Conservation (phyloP, 2,797 vertebrate genomes). For the Sebastes jordani region DNA sequence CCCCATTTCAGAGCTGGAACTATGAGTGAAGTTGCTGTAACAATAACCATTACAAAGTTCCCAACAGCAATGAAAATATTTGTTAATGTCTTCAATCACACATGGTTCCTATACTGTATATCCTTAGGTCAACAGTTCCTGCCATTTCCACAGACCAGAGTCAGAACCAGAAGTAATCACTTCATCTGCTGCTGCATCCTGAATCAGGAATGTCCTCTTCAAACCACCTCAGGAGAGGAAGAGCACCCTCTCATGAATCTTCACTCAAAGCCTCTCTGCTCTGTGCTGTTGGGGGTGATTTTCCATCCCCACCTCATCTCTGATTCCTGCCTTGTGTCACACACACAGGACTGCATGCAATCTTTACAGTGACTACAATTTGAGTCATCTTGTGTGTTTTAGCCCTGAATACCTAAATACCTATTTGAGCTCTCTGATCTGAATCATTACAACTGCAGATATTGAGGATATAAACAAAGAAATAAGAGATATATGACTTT, state of each 20-base stretch:
- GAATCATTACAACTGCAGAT: not conserved
- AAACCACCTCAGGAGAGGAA: slow-evolving; percentile 42
- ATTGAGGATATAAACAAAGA: not conserved
- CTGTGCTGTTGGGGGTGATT: slow-evolving; percentile 9
- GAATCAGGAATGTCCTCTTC: slow-evolving; percentile 52
- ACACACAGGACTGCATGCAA: not conserved
- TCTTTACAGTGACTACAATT: not conserved
- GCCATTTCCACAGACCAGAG: slow-evolving; percentile 22
- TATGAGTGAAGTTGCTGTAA: not conserved
- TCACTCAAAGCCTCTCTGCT: slow-evolving; percentile 27
- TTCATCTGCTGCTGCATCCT: slow-evolving; percentile 46
- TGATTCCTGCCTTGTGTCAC: not conserved
- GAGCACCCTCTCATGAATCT: slow-evolving; percentile 57
- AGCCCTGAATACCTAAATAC: not conserved
- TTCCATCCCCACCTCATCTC: slow-evolving; percentile 7
- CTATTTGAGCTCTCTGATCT: not conserved
- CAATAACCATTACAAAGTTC: slow-evolving; percentile 17
- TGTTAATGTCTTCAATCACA: slow-evolving; percentile 14
- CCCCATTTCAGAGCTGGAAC: slow-evolving; percentile 14
- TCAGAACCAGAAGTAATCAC: slow-evolving; percentile 36
- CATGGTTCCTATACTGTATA: slow-evolving; percentile 1
- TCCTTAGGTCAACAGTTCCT: slow-evolving; percentile 21
- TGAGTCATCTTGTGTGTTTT: not conserved
- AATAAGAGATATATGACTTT: too few relatives aligned
- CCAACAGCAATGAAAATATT: not conserved